phyloP scores from a whole-genome alignment of 92 coral and sea anemone species.

The Isaurus tuberculatus region DNA sequence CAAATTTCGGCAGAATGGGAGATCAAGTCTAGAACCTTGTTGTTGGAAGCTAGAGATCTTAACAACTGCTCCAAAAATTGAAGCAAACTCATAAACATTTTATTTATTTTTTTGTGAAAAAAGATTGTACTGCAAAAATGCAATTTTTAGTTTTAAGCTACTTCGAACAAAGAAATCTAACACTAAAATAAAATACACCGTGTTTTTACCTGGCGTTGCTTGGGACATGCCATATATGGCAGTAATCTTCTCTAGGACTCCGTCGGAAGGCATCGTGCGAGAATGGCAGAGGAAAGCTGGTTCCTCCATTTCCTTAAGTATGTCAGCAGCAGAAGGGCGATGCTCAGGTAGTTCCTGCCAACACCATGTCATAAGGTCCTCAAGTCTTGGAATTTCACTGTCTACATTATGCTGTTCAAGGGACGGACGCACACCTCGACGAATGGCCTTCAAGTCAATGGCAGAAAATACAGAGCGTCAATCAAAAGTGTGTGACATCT shows the following conservation, averaged over 20 bases:
- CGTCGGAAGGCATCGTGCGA: conserved; percentile 84
- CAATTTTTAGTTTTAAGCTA: too few relatives aligned
- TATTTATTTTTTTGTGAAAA: too few relatives aligned
- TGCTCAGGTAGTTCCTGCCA: conserved; percentile 87
- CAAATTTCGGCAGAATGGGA: too few relatives aligned
- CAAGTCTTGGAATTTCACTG: conserved; percentile 86
- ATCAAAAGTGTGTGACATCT: too few relatives aligned
- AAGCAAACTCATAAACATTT: too few relatives aligned
- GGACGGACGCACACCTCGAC: conserved; percentile 91
- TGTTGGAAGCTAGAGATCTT: too few relatives aligned
- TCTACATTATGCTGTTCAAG: conserved; percentile 77
- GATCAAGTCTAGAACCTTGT: too few relatives aligned
- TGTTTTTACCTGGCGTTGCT: conserved; percentile 65
- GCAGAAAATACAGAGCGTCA: too few relatives aligned
- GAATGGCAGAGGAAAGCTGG: conserved; percentile 91
- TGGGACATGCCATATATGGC: conserved; percentile 80
- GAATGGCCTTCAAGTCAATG: conserved; percentile 71
- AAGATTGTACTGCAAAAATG: too few relatives aligned
- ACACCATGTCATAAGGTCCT: conserved; percentile 81
- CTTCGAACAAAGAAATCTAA: not conserved
- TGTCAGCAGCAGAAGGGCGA: conserved; percentile 83
- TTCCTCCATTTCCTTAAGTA: conserved; percentile 85
- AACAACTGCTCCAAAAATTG: too few relatives aligned
- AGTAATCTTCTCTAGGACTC: conserved; percentile 84
- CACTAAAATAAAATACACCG: not conserved